Base-by-base conservation (phyloP, 2,888 invertebrate species). In the Caenorhabditis sulstoni region DNA sequence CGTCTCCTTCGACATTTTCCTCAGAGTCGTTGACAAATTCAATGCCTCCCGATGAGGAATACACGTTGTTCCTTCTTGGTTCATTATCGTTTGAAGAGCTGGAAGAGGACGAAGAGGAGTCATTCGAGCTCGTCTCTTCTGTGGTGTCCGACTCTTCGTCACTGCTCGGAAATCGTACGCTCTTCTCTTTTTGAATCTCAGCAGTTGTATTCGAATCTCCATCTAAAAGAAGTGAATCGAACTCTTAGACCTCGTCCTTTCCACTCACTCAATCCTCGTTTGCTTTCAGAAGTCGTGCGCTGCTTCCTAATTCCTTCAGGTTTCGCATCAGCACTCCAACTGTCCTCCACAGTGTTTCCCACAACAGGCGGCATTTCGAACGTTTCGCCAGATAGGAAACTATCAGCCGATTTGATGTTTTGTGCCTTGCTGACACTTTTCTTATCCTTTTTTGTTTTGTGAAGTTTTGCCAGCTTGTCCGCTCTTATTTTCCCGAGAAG, bases 351-450 rank as follows among this genome's bases (percentile, higher is more conserved):
- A 2, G 71, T 71, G 18, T 78, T 39, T 49, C 71, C 78, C 18
- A 71, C 58, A 12, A 80, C 64, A 41, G 75, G 62, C 16, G 80
- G 76, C 76, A 71, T 75, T 22, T 71, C 75, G n/a, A 78, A 66
- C 1, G 59, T 52, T 50, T 55, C 78, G 3, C 65, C 66, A 39
- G 65, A 61, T 1, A 66, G 70, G 7, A 37, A 44, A 39, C 39
- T 76, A 11, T 76, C 76, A 0, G 57, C 68, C 2, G 76, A 76
- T 23, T 59, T 64, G 0, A 68, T 39, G 18, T 53, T 23, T 0
- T 35, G 44, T 11, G 11, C 39, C 1, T 47, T 7, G 7, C 53
- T 45, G 3, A 16, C 29, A 1, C 8, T 53, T 16, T 78, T 71
- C 47, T 53, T 68, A 0, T 20, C 39, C 39, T 68, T 18, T 7